phyloP scores from a whole-genome alignment of 2,888 invertebrate genomes.

The Seira ritae region DNA sequence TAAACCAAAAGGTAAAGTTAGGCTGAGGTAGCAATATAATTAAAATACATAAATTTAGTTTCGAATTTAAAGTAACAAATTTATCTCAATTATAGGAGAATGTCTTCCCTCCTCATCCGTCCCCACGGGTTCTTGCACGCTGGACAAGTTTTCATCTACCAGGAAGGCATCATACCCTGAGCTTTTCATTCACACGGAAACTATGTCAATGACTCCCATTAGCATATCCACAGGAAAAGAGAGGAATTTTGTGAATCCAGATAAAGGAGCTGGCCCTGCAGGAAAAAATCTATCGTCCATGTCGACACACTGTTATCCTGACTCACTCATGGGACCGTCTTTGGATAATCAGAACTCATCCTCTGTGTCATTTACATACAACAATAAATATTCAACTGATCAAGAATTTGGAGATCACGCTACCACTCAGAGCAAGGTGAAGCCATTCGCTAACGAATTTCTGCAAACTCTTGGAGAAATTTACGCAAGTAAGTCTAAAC shows the following conservation, averaged over 20 bases:
- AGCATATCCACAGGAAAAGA: neutral
- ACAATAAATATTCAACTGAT: too few relatives aligned
- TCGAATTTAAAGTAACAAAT: too few relatives aligned
- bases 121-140: neutral
- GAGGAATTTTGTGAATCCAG: neutral
- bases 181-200: slow-evolving; percentile 29
- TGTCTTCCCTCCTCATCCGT: neutral
- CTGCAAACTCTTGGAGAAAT: slow-evolving; percentile 52
- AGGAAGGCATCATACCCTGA: slow-evolving; percentile 52
- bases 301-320: neutral
- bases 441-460: slow-evolving; percentile 41
- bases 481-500: slow-evolving; percentile 43
- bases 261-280: neutral
- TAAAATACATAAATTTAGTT: neutral
- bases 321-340: neutral
- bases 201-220: neutral
- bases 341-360: too few relatives aligned
- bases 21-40: neutral
- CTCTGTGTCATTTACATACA: too few relatives aligned
- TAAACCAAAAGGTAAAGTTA: slow-evolving; percentile 26
- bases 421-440: neutral
- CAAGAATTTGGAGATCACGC: too few relatives aligned
- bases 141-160: neutral
- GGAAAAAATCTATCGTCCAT: neutral
- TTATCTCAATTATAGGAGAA: slow-evolving; percentile 11